Evolutionary conservation across 2,113 vertebrate species (phyloP).

Genomic region (Gadus chalcogrammus): DNA sequence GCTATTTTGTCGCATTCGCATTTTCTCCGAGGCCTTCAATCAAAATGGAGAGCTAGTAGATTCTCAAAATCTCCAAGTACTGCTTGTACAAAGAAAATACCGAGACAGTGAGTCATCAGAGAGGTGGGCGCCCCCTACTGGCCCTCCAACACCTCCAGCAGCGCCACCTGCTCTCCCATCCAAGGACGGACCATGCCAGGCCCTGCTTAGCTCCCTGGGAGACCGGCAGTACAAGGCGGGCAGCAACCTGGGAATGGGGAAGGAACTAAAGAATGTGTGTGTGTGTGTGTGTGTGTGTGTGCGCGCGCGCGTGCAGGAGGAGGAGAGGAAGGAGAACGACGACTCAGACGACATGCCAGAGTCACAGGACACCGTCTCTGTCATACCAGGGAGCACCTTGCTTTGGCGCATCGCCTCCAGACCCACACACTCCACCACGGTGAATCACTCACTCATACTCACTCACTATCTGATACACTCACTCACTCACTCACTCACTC

Average conservation of each 20-base stretch:
- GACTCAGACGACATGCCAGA: constrained; percentile 88
- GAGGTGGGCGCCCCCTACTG: too few relatives aligned
- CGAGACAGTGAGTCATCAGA: too few relatives aligned
- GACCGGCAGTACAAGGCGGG: neutral
- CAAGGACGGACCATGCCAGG: too few relatives aligned
- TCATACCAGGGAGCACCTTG: constrained; percentile 89
- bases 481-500: neutral
- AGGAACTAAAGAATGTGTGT: neutral
- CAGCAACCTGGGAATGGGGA: neutral
- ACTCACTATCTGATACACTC: neutral
- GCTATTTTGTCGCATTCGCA: too few relatives aligned
- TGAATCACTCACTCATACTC: constrained; percentile 40
- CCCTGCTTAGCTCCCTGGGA: too few relatives aligned
- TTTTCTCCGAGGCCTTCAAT: too few relatives aligned
- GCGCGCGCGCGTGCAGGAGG: constrained; percentile 57
- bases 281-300: constrained; percentile 1
- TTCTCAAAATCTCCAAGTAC: too few relatives aligned
- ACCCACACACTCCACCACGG: constrained; percentile 86
- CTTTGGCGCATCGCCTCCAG: constrained; percentile 93
- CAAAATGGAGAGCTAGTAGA: too few relatives aligned
- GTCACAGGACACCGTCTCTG: constrained; percentile 87
- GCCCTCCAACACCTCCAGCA: too few relatives aligned
- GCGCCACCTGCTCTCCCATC: too few relatives aligned
- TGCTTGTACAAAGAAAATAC: too few relatives aligned
- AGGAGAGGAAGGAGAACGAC: constrained; percentile 74